Percentiles rank a stretch among this genome's conserved stretches.
Conservation (phyloP, 1,140 invertebrate genomes). For the Caenorhabditis elegans region DNA sequence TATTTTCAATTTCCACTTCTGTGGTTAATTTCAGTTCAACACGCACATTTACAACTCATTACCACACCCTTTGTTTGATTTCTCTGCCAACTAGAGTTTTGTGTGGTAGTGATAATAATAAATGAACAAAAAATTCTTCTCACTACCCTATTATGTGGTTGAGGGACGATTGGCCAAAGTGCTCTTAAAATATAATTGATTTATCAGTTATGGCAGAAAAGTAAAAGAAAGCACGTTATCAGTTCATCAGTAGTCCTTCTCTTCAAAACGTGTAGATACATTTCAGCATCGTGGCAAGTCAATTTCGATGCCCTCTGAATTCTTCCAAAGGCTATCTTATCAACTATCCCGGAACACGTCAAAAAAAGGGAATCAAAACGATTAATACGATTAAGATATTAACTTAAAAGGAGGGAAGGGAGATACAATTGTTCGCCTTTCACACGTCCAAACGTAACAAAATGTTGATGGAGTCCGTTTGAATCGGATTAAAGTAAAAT, state of each 20-base stretch:
- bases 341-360: not conserved
- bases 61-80: constrained; percentile 7
- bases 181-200: not conserved
- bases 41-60: not conserved
- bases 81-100: constrained; percentile 19
- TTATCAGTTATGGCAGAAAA: constrained; percentile 14
- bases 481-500: not conserved
- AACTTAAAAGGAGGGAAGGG: not conserved
- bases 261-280: not conserved
- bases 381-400: not conserved
- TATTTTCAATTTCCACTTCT: not conserved
- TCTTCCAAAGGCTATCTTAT: not conserved
- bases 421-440: not conserved
- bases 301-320: not conserved
- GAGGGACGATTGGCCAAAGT: not conserved
- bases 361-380: not conserved
- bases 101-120: not conserved
- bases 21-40: constrained; percentile 7
- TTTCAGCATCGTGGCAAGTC: not conserved
- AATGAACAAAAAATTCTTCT: not conserved
- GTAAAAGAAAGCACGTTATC: not conserved
- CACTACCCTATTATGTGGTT: not conserved
- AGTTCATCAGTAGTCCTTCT: constrained; percentile 9
- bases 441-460: not conserved
- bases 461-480: not conserved